Evolutionary conservation across 1,140 invertebrate species (phyloP).

Genomic region (Hydropsyche tenuis): DNA sequence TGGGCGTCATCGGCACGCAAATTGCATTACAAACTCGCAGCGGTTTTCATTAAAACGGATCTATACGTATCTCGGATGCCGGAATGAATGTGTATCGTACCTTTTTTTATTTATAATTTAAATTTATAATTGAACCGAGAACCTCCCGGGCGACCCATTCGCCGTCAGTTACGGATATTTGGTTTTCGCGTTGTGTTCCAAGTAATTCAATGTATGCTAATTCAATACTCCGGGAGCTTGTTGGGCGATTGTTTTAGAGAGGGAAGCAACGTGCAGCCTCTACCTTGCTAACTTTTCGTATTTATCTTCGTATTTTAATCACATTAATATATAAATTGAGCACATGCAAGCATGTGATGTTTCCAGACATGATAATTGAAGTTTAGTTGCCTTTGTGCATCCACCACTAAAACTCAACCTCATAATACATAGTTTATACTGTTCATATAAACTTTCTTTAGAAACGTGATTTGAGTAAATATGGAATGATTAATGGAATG

Average conservation of each 20-base stretch:
- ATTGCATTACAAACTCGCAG: slow-evolving; percentile 9
- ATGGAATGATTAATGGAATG: no score
- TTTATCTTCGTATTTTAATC: slow-evolving; percentile 8
- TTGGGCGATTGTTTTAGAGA: slow-evolving; percentile 25
- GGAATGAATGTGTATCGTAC: background rate
- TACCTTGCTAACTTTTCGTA: background rate
- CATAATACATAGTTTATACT: no score
- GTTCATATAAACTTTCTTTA: no score
- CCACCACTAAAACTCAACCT: no score
- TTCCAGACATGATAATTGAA: no score
- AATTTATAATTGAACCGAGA: slow-evolving; percentile 14
- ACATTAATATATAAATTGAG: background rate
- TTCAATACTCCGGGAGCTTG: slow-evolving; percentile 30
- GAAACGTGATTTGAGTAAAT: no score
- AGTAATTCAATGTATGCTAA: slow-evolving; percentile 38
- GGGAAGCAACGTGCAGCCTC: slow-evolving; percentile 1
- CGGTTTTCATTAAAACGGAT: no score
- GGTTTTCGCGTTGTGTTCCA: slow-evolving; percentile 31
- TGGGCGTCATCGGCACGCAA: slow-evolving; percentile 14
- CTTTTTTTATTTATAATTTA: slow-evolving; percentile 19
- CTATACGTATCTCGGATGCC: background rate
- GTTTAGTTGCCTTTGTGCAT: no score
- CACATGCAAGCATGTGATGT: no score
- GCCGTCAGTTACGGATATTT: slow-evolving; percentile 25
- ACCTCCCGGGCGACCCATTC: slow-evolving; percentile 14